Evolutionary conservation across 2,888 invertebrate genomes (phyloP), one percentile per base, ranked within the genome.

Genomic region (Lasiommata megera): DNA sequence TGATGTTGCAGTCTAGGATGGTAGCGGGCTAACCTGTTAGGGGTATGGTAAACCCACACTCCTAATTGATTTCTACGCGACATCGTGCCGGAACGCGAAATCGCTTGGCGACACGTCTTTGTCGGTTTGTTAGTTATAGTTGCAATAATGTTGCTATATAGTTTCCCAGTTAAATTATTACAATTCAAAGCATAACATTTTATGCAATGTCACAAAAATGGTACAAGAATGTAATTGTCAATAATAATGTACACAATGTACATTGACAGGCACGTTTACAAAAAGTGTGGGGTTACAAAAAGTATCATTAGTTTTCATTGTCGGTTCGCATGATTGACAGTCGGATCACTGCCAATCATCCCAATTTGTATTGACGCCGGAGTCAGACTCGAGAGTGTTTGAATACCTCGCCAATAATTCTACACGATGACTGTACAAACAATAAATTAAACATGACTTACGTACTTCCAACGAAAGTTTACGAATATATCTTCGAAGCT

Each of bases 361-460:
- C 76, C 79, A 86, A 84, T 84, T 83, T 83, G 80, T 85, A 74
- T 67, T 68, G 74, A 77, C 72, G 72, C 71, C 73, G 70, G 71
- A 70, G 75, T 69, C 58, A 37, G 63, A 68, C 59, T 65, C 61
- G 69, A 67, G 75, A 71, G 72, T 76, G 75, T 76, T 82, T 57
- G 68, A 69, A 65, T 62, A 66, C 67, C 70, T 71, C 70, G 73
- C 74, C 71, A 69, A 67, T 67, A 65, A 67, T 66, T 67, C 63
- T 53, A 60, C 65, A 61, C 69, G 68, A 70, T 73, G 73, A 70
- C 71, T 74, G 58, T 67, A 67, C 70, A 68, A 71, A 70, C 63
- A 66, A 66, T 63, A 63, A 65, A 65, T 65, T 65, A 58, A 60
- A 57, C 40, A 44, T 62, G 55, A 56, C 57, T 40, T 53, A 56